Base-by-base conservation (phyloP, 2,888 invertebrate genomes). In the Subacronicta megacephala region DNA sequence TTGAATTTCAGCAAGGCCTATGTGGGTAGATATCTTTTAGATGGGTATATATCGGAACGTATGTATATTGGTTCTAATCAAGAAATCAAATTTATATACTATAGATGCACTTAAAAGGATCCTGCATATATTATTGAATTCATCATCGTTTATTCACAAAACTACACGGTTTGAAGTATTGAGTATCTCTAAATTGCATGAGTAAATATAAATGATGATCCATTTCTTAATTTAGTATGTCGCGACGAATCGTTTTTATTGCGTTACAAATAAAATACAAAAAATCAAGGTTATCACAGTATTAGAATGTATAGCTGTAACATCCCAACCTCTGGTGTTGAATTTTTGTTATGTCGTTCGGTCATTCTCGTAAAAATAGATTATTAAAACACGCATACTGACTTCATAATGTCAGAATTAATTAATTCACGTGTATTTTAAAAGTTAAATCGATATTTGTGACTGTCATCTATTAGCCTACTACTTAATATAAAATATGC, bases 281-380 rank as follows among this genome's bases (percentile, higher is more conserved):
- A 49, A 49, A 35, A 15, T 29, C 67, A 69, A 68, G 67, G 67
- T 31, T 50, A 55, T 29, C 36, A 20, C 33, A 44, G 29, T 35
- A 44, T 43, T 54, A 46, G 45, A 59, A 59, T 59, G 62, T 40
- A 10, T 6, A 51, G 31, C 40, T 59, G 50, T 52, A n/a, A 56
- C 41, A 51, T 52, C 26, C 46, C 73, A 62, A 71, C 73, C 64
- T 73, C 68, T 63, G 45, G 16, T 33, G 26, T 17, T 13, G 7
- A 38, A 10, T 56, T 55, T 51, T 61, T 62, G 5, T 50, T 31
- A 43, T 45, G 38, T 58, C 44, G 18, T 57, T 54, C 17, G 53
- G 50, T 70, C 71, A 69, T 65, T 36, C n/a, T 37, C 18, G 37
- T 57, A 66, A 71, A 72, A 65, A 72, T 72, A 62, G 53, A 52